Base-by-base conservation (phyloP, 2,113 vertebrate species). In the Tychaedon coryphoeus region DNA sequence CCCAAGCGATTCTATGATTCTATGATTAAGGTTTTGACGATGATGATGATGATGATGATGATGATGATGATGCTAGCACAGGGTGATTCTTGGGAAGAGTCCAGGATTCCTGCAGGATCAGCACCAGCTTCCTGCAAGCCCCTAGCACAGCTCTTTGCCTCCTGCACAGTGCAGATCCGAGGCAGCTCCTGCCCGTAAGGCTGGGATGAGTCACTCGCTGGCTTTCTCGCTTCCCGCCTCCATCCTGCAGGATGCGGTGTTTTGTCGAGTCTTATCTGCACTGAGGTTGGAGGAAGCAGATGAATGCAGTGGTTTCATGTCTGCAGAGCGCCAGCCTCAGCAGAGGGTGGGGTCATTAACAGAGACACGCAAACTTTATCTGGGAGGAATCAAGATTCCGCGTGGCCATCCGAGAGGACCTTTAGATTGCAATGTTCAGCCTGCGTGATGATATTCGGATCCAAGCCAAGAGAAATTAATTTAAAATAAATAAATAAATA, bases 211-310 rank as follows among this genome's bases (percentile, higher is more conserved):
- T 97, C 94, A 96, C 77, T 78, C 74, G 31, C 77, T 90, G 85
- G 67, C 88, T 93, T 92, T 93, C 95, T 95, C 85, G 70, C 94
- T 94, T 58, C 13, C 90, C 93, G 76, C 95, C 96, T 96, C 96
- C 95, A 65, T 88, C 67, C 90, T 13, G 78, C 74, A 95, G 94
- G 90, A 97, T 94, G 92, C 29, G 2, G 84, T 79, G 92, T 91
- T 95, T 76, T 95, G 86, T 58, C 4, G 56, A 93, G 64, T 15
- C 72, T 69, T 93, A 57, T 91, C 91, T 86, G 93, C 93, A 31
- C 66, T 25, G 80, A 70, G 93, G 56, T 20, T 89, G 93, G 84
- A 86, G 89, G 80, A 92, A 88, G 86, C 94, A 96, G 94, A 94
- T 72, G 95, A 95, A 92, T 83, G 89, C 94, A 95, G 89, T 62